A percentile compares a stretch with the other conserved stretches of the same genome.
Evolutionary conservation across 2,888 invertebrate species (phyloP).

Genomic region (Drosophila testacea): DNA sequence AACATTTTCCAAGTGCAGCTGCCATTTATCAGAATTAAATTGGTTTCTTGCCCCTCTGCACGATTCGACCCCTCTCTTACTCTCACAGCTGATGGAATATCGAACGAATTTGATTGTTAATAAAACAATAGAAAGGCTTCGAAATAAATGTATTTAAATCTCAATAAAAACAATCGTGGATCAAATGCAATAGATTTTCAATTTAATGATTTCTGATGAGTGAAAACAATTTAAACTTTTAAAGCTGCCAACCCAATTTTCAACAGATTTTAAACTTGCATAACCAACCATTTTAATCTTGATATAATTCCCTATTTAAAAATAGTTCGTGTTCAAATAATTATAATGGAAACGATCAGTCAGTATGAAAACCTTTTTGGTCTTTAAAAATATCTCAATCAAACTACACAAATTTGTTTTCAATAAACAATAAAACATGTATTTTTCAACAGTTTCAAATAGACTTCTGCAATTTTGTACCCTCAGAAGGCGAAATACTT

Average conservation of each 20-base stretch:
- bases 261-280: too few species aligned
- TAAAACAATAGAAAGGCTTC: conserved; percentile 12
- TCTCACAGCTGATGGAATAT: neutral
- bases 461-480: neutral
- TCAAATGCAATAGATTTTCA: neutral
- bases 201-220: too few species aligned
- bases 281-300: too few species aligned
- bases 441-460: neutral
- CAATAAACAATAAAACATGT: too few species aligned
- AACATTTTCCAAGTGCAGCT: conserved; percentile 31
- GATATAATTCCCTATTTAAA: too few species aligned
- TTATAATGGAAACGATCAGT: too few species aligned
- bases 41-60: conserved; percentile 26
- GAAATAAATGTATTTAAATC: neutral
- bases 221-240: too few species aligned
- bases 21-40: conserved; percentile 57
- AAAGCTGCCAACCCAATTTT: too few species aligned
- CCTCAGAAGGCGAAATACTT: neutral
- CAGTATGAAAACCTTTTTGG: too few species aligned
- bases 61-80: neutral
- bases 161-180: neutral
- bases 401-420: too few species aligned
- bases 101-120: neutral
- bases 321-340: too few species aligned
- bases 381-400: too few species aligned